These are phyloP conservation scores for Maconellicoccus hirsutus DNA, from an alignment of 1,140 invertebrate species.

Conservation along the genomic window DNA sequence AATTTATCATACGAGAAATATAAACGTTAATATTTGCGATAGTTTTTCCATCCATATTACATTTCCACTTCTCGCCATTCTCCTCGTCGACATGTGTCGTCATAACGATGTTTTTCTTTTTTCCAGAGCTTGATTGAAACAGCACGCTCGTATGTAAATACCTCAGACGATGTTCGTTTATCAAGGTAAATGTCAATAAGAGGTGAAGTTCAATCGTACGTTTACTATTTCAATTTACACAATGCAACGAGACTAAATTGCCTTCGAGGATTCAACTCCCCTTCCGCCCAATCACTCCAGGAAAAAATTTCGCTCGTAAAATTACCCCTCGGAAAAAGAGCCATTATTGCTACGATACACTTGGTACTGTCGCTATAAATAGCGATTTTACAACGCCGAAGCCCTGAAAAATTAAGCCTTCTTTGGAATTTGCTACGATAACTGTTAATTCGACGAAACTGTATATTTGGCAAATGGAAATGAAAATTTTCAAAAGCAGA, in stretches of 20 bases:
- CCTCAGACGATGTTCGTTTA: constrained; percentile 1
- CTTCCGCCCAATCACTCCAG: too few species aligned
- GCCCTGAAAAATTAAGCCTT: not conserved
- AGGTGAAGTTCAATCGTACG: not conserved
- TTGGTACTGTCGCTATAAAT: not conserved
- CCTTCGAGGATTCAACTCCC: too few species aligned
- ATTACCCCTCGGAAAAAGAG: not conserved
- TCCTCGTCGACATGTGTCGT: too few species aligned
- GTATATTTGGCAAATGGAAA: not conserved
- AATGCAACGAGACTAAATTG: too few species aligned
- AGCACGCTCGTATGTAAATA: not conserved
- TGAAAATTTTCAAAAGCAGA: not conserved
- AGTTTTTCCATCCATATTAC: not conserved
- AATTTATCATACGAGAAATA: not conserved
- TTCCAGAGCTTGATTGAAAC: not conserved
- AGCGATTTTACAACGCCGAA: not conserved
- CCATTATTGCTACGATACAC: not conserved
- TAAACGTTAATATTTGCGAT: not conserved
- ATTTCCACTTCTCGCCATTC: too few species aligned
- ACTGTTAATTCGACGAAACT: not conserved
- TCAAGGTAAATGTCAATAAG: not conserved
- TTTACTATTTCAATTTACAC: not conserved
- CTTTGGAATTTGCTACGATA: not conserved
- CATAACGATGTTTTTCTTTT: not conserved
- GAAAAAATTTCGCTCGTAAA: too few species aligned